Conservation (phyloP, 2,888 invertebrate genomes). For the Argyresthia albistria region DNA sequence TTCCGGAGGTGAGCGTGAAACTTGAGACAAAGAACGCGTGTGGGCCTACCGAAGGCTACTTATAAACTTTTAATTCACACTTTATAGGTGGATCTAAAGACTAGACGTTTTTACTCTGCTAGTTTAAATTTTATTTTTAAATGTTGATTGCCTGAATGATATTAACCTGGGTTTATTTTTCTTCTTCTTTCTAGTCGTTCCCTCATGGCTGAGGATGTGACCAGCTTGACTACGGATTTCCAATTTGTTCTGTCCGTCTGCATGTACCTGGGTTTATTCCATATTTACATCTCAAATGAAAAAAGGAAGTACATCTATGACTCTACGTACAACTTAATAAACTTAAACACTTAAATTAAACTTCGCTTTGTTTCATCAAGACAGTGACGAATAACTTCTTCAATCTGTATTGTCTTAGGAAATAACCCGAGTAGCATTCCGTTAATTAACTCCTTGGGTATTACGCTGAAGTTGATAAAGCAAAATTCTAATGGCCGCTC, state of each 20-base stretch:
- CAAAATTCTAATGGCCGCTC: constrained; percentile 20
- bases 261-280: no score
- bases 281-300: no score
- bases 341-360: not conserved
- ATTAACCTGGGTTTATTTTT: no score
- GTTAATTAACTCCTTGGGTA: not conserved
- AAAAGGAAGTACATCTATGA: no score
- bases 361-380: not conserved
- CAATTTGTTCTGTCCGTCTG: no score
- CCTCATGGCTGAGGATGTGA: no score
- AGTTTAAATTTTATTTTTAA: not conserved
- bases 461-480: constrained; percentile 7
- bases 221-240: no score
- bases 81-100: no score
- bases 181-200: no score
- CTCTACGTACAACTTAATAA: no score
- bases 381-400: not conserved
- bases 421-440: not conserved
- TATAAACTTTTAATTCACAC: constrained; percentile 49
- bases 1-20: constrained; percentile 61
- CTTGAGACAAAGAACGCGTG: constrained; percentile 66
- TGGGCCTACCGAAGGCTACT: constrained; percentile 48
- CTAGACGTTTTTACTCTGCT: not conserved
- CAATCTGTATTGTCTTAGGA: not conserved
- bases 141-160: no score